Base-by-base conservation (phyloP, 1,140 invertebrate genomes). In the Pogonomyrmex californicus region DNA sequence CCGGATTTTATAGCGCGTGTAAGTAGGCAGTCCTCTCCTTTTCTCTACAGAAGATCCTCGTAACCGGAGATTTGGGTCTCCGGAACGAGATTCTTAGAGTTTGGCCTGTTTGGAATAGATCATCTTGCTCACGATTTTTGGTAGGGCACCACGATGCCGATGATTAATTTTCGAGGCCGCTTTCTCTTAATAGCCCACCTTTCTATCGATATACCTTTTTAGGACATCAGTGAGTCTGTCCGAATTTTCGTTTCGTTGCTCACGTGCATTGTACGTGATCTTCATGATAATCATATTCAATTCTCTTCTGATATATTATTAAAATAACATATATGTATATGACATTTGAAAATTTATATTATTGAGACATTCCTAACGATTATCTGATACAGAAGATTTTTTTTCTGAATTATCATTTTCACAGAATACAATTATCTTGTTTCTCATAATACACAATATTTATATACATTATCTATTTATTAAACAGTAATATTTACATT, bases 121-220 rank as follows among this genome's bases (percentile, higher is more conserved):
- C 79, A 81, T 38, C 73, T 44, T 90, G 47, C 56, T 62, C 54
- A 66, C 41, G 85, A 78, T 90, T 89, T 82, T 86, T 38, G 79
- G 73, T 76, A 51, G 54, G 76, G 44, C 49, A 49, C 6, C 58
- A 49, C 60, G 78, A 38, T 70, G 23, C 4, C 47, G 79, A 85
- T 63, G 87, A 93, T 92, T 92, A 90, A 92, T 94, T 94, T 94
- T 94, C 62, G 92, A 92, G 92, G 92, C 91, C 92, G 94, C 94
- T 95, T 95, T 95, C 94, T 91, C 94, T 91, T 89, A 91, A 92
- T 88, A 90, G 86, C 77, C 81, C 86, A 36, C 70, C 89, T 87
- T 93, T 92, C 89, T 89, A 91, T 71, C 81, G 86, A 71, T 60
- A 14, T 54, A 23, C 41, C 4, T 82, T 73, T 75, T 75, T 60